Conservation (phyloP, 2,888 invertebrate genomes). For the Piscicola geometra region DNA sequence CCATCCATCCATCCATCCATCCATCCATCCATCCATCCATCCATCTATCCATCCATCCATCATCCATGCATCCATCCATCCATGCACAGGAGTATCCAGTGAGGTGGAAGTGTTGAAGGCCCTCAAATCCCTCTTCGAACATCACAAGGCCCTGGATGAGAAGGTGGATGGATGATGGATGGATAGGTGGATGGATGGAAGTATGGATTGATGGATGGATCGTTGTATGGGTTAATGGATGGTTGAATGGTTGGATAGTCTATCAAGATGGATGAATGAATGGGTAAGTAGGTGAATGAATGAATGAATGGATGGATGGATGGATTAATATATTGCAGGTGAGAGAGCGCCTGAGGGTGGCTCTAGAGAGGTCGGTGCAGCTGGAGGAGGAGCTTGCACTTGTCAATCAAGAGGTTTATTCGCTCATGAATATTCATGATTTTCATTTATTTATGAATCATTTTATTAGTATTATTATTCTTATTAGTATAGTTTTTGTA, state of each 20-base stretch:
- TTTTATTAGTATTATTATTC: no score
- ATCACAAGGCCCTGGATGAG: conserved; percentile 99
- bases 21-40: neutral
- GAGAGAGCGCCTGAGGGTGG: conserved; percentile 87
- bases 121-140: conserved; percentile 96
- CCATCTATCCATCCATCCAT: neutral
- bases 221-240: neutral
- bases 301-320: neutral
- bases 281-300: neutral
- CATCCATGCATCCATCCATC: neutral
- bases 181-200: neutral
- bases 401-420: conserved; percentile 97
- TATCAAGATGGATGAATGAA: neutral
- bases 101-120: conserved; percentile 99
- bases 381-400: conserved; percentile 91
- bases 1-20: neutral
- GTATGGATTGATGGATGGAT: neutral
- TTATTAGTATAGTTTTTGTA: no score
- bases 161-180: conserved; percentile 65
- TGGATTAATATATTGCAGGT: conserved; percentile 64
- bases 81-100: conserved; percentile 81
- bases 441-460: no score
- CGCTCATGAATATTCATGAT: no score
- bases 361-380: conserved; percentile 87
- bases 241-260: neutral